A percentile compares a stretch with the other conserved stretches of the same genome.
These are phyloP conservation scores for Sylvilagus floridanus DNA, from an alignment of 2,797 vertebrate species.

Conservation along the genomic window DNA sequence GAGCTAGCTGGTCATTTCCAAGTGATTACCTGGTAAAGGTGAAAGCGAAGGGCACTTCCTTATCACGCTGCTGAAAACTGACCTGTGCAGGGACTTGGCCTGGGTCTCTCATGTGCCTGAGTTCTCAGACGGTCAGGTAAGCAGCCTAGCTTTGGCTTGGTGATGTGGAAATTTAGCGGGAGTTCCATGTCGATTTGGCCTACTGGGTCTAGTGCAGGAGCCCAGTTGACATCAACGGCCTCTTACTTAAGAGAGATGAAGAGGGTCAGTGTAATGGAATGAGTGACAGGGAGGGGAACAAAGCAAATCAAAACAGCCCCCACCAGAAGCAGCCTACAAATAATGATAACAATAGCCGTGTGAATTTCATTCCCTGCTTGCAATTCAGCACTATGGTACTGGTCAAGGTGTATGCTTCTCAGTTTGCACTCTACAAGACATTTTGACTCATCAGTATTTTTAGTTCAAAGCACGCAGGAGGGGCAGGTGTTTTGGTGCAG, in stretches of 20 bases:
- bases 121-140: not conserved
- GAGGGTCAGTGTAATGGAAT: not conserved
- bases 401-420: not conserved
- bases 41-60: not conserved
- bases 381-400: not conserved
- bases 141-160: not conserved
- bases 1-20: not conserved
- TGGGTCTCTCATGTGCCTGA: not conserved
- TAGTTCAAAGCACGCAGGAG: not conserved
- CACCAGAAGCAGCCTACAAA: not conserved
- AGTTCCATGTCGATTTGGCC: not conserved
- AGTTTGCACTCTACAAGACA: slow-evolving; percentile 16
- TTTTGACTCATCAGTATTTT: slow-evolving; percentile 39
- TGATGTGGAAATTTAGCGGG: not conserved
- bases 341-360: not conserved
- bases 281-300: no score
- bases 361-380: not conserved
- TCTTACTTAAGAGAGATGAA: not conserved
- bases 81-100: not conserved
- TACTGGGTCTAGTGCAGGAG: not conserved
- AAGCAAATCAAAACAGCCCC: not conserved
- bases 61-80: not conserved
- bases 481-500: no score
- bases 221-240: not conserved
- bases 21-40: not conserved